These are phyloP conservation scores for Pogonocherus hispidulus DNA, from an alignment of 2,888 invertebrate species.

Conservation along the genomic window DNA sequence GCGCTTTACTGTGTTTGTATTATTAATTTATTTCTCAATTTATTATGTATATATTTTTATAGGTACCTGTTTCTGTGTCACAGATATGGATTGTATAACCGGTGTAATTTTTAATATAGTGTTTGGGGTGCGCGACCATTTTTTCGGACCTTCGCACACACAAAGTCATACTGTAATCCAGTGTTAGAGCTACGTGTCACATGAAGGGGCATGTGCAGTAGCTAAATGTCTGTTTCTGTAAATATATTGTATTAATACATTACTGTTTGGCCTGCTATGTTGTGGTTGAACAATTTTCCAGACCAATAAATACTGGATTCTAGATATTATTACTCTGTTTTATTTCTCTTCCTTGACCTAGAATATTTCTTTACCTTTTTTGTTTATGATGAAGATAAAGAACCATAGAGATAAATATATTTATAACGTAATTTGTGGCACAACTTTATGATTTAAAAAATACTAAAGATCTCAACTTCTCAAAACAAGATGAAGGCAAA, in stretches of 20 bases:
- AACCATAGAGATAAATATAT: too few species aligned
- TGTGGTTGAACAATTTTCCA: constrained; percentile 68
- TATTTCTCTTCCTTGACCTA: background rate
- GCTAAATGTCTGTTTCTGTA: constrained; percentile 65
- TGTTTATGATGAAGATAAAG: too few species aligned
- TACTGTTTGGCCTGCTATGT: constrained; percentile 64
- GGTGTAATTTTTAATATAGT: constrained; percentile 58
- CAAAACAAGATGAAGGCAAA: too few species aligned
- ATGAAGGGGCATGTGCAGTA: constrained; percentile 61
- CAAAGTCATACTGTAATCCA: constrained; percentile 59
- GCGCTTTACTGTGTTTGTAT: constrained; percentile 41
- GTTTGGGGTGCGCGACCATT: constrained; percentile 5
- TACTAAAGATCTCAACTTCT: too few species aligned
- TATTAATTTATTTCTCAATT: constrained; percentile 34
- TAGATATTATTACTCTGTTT: constrained; percentile 53
- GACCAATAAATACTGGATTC: constrained; percentile 68
- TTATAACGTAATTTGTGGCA: too few species aligned
- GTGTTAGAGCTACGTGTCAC: constrained; percentile 64
- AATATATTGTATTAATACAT: constrained; percentile 65
- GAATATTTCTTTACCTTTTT: background rate
- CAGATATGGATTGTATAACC: constrained; percentile 63
- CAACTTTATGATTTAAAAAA: too few species aligned
- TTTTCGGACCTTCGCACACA: background rate
- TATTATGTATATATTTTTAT: constrained; percentile 64
- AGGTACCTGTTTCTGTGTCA: constrained; percentile 68